Evolutionary conservation across 2,113 vertebrate genomes (phyloP).

Genomic region (Trogon surrucura): DNA sequence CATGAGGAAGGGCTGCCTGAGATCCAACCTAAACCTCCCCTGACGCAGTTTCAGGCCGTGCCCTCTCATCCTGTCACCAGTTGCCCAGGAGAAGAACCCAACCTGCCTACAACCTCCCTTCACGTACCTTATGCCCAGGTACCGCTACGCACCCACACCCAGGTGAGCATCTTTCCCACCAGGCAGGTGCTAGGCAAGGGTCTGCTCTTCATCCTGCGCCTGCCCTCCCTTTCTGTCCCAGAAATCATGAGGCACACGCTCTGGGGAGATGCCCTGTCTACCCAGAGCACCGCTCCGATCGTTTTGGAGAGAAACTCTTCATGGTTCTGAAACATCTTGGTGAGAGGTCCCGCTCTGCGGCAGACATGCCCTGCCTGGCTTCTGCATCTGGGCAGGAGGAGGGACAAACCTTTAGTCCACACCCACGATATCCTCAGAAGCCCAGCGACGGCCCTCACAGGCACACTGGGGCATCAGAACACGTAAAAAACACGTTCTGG

Average conservation of each 20-base stretch:
- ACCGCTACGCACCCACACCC: rapidly evolving
- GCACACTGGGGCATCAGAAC: not conserved
- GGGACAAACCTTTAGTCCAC: not conserved
- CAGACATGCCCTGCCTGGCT: rapidly evolving
- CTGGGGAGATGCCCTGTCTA: not conserved
- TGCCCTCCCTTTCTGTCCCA: not conserved
- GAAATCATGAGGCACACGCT: not conserved
- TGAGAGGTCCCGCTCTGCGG: not conserved
- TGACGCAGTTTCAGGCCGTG: too few species aligned
- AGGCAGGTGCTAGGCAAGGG: not conserved
- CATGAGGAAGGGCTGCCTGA: too few species aligned
- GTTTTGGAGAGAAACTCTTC: not conserved
- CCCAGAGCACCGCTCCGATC: not conserved
- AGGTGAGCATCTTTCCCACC: rapidly evolving
- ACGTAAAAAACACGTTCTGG: rapidly evolving
- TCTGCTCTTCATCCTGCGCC: rapidly evolving
- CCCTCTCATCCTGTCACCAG: too few species aligned
- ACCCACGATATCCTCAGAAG: rapidly evolving
- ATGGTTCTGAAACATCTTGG: not conserved
- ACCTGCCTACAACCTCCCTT: too few species aligned
- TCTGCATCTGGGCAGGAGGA: not conserved
- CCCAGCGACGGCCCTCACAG: rapidly evolving
- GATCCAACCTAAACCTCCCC: too few species aligned
- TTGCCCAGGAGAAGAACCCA: too few species aligned
- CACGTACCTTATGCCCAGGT: rapidly evolving